Evolutionary conservation across 2,888 invertebrate species (phyloP).

Genomic region (Phyllotreta striolata): DNA sequence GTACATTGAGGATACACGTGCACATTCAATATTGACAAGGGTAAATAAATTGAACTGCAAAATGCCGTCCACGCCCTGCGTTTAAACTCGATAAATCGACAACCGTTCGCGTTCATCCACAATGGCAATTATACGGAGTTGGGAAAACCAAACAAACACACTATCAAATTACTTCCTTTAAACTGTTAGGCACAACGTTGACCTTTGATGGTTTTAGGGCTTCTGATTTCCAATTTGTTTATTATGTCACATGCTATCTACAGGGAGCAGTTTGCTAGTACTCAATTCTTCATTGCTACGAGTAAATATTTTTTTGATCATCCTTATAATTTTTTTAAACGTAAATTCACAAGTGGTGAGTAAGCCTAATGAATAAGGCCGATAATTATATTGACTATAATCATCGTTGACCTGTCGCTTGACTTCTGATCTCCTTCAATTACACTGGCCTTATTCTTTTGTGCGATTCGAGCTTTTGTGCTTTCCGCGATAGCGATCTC

Average conservation of each 20-base stretch:
- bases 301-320: too few species aligned
- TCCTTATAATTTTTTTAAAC: not conserved
- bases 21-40: not conserved
- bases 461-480: constrained; percentile 10
- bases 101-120: not conserved
- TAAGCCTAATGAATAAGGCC: constrained; percentile 27
- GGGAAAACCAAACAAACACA: constrained; percentile 6
- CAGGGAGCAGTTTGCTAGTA: too few species aligned
- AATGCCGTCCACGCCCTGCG: not conserved
- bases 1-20: not conserved
- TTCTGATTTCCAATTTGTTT: constrained; percentile 1
- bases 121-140: not conserved
- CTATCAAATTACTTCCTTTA: constrained; percentile 5
- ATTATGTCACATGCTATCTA: not conserved
- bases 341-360: constrained; percentile 22
- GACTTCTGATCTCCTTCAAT: constrained; percentile 46
- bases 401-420: constrained; percentile 39
- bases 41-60: constrained; percentile 10
- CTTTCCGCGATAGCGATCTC: too few species aligned
- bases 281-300: too few species aligned
- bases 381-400: constrained; percentile 32
- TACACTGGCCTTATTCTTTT: constrained; percentile 39
- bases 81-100: not conserved
- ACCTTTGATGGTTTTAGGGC: constrained; percentile 5
- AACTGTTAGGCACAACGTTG: not conserved